Base-by-base conservation (phyloP, 1,140 invertebrate genomes). In the Yoshiicerus persimilis region DNA sequence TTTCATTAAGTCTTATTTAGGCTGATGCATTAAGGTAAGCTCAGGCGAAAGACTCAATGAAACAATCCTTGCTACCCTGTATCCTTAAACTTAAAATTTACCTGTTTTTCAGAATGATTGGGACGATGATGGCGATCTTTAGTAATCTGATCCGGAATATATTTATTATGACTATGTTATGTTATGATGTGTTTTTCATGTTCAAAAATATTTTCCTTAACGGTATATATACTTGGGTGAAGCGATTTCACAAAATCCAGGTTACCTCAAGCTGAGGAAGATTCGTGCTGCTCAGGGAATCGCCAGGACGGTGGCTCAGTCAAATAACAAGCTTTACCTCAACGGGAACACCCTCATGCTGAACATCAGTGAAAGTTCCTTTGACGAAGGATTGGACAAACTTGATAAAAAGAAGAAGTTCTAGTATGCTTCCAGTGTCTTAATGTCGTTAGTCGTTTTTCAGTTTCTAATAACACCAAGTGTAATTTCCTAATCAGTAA, bases 211-310 rank as follows among this genome's bases (percentile, higher is more conserved):
- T 87, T 89, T 90, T 90, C 88, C 89, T 89, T 90, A 88, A 88
- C 87, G 64, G 25, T 75, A 91, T 93, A 92, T 92, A 93, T 92
- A 98, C 96, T 96, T 99, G 93, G 99, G 99, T 93, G 95, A 98
- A 93, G 97, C 99, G 84, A 96, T 99, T 91, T 95, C 96, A 87
- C 94, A 95, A 92, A 99, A 99, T 93, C 98, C 98, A 90, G 99
- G 99, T 92, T 99, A 99, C 91, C 93, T 99, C 87, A 99, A 99
- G 92, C 93, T 99, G 89, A 95, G 99, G 89, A 99, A 99, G 93
- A 97, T 99, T 90, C 95, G 98, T 91, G 99, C 99, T 56, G 97
- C 99, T 4, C 98, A 99, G 92, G 98, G 96, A 91, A 99, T 99
- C 93, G 96, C 99, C 27, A 95, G 97, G 94, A 99, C 98, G 90